Conservation (phyloP, 2,797 vertebrate genomes). For the Rousettus madagascariensis region DNA sequence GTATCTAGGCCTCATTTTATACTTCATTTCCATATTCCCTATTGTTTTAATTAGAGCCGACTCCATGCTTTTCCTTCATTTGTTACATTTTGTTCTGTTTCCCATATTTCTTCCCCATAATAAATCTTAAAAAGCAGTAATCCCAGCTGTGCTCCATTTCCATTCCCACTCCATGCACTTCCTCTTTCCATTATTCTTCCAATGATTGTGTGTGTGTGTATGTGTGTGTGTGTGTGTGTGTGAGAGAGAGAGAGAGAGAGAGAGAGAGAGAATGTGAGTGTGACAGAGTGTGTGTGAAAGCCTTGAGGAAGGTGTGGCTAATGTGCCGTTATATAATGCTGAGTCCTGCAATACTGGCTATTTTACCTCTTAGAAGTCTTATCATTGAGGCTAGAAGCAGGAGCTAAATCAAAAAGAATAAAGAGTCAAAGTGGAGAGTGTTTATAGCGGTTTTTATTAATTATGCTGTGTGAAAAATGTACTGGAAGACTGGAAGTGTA, state of each 20-base stretch:
- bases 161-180: not conserved
- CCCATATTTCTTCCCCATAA: not conserved
- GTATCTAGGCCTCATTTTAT: not conserved
- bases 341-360: not conserved
- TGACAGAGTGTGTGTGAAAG: not conserved
- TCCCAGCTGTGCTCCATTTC: not conserved
- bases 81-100: constrained; percentile 20
- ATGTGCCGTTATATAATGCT: not conserved
- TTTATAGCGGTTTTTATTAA: constrained; percentile 32
- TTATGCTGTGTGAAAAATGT: constrained; percentile 45
- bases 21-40: constrained; percentile 13
- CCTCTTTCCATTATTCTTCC: not conserved
- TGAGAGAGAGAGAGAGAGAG: no score
- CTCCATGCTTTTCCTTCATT: not conserved
- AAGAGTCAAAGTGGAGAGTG: not conserved
- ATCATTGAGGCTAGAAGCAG: not conserved
- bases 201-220: not conserved
- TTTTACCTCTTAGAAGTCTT: not conserved
- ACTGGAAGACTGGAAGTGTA: constrained; percentile 7
- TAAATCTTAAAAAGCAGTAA: constrained; percentile 8
- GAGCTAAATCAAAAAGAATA: not conserved
- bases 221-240: not conserved
- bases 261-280: not conserved
- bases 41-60: not conserved
- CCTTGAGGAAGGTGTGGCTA: not conserved